phyloP scores from a whole-genome alignment of 2,888 invertebrate genomes.

The Steinernema carpocapsae region DNA sequence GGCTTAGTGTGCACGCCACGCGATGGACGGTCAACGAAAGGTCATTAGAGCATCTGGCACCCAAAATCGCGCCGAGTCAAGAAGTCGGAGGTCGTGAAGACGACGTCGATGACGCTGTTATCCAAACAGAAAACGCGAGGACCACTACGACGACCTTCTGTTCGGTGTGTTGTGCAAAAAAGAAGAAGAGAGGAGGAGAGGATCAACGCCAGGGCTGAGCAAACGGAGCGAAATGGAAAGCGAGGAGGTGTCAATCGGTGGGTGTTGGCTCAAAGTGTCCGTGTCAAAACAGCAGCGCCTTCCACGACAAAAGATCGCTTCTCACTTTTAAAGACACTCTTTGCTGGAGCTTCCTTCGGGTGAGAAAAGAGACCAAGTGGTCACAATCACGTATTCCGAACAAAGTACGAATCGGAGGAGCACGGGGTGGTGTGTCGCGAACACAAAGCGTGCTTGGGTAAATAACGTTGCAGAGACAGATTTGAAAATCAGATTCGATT shows the following conservation, averaged over 20 bases:
- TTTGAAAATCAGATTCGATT: no score
- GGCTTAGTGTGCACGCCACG: not conserved
- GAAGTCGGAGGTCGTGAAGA: not conserved
- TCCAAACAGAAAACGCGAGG: no score
- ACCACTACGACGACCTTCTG: constrained; percentile 1
- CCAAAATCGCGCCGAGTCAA: not conserved
- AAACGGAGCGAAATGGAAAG: not conserved
- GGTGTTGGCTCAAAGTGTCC: constrained; percentile 3
- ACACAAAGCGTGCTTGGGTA: not conserved
- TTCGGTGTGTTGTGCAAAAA: not conserved
- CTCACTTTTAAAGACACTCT: not conserved
- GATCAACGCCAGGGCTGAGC: not conserved
- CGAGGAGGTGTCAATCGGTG: constrained; percentile 23
- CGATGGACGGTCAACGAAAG: not conserved
- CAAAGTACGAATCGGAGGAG: not conserved
- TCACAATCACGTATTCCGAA: not conserved
- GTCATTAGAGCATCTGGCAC: constrained; percentile 34
- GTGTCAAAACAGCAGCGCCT: constrained; percentile 24
- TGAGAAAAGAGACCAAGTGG: not conserved
- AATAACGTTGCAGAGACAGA: no score
- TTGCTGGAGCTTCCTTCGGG: not conserved
- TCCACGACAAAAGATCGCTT: constrained; percentile 3
- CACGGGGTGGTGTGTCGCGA: not conserved
- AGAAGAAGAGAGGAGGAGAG: no score
- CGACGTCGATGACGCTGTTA: no score